A percentile compares a stretch with the other conserved stretches of the same genome.
phyloP scores from a whole-genome alignment of 2,797 vertebrate genomes.

The Xyrichtys novacula region DNA sequence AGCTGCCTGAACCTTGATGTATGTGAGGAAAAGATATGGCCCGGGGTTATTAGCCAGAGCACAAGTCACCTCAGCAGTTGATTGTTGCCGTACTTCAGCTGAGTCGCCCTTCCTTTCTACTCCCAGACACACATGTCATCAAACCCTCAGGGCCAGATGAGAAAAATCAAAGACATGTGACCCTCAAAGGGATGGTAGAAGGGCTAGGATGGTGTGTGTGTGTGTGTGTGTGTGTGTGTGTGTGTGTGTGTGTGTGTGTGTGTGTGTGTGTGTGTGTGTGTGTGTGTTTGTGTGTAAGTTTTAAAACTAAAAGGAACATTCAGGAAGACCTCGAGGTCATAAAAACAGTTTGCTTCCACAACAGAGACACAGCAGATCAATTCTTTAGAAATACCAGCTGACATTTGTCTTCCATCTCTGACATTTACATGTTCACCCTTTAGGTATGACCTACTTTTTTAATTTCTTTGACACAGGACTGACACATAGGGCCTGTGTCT shows the following conservation, averaged over 20 bases:
- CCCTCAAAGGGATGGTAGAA: conserved; percentile 22
- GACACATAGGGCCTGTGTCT: too few species aligned
- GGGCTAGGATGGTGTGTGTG: not conserved
- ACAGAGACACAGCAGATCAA: conserved; percentile 1
- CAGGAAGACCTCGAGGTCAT: conserved; percentile 8
- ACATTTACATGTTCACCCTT: not conserved
- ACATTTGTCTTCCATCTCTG: conserved; percentile 1
- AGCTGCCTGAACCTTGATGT: conserved; percentile 40
- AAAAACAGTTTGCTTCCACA: conserved; percentile 10
- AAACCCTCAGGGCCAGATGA: conserved; percentile 50
- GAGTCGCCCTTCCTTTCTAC: conserved; percentile 19
- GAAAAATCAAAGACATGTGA: conserved; percentile 74
- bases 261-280: conserved; percentile 3
- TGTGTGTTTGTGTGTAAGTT: conserved; percentile 5
- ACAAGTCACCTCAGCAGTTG: conserved; percentile 60
- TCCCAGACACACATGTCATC: conserved; percentile 36
- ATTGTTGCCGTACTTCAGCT: conserved; percentile 56
- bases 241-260: not conserved
- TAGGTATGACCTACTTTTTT: too few species aligned
- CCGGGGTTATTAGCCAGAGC: conserved; percentile 42
- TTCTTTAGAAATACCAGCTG: conserved; percentile 16
- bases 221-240: conserved; percentile 4
- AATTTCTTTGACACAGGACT: too few species aligned
- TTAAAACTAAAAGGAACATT: conserved; percentile 17
- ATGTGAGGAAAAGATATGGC: conserved; percentile 34